Evolutionary conservation across 2,797 vertebrate species (phyloP), one percentile per base, ranked within the genome.

Genomic region (Catostomus latipinnis): DNA sequence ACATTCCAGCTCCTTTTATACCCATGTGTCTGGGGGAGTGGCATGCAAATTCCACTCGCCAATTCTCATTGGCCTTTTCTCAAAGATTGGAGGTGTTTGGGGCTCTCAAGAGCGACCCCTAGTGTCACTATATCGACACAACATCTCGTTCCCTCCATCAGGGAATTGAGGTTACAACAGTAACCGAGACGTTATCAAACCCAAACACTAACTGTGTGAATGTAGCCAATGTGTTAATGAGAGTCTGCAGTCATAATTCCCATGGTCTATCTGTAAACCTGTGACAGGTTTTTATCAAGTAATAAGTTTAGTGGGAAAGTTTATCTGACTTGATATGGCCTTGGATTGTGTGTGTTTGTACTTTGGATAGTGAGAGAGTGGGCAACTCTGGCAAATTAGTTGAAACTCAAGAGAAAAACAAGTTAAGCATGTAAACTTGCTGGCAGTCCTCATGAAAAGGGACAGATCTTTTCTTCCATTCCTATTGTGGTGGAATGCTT

Each of bases 351-450:
- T 56, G 74, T 71, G 61, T 82, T 80, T 81, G 71, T 78, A 78
- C 71, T 78, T 84, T 86, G 54, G 57, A 57, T 66, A 70, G 71
- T 66, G 82, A 72, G 77, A 84, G 80, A 84, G 80, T 63, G 71
- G 76, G 76, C 76, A 78, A 78, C 77, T 65, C 70, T 73, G 70
- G 22, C 74, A 69, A 82, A 83, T 84, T 76, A 78, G 61, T 68
- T 48, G 52, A 83, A 76, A 70, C 78, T 66, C 78, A 61, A 73
- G 85, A 79, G 82, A 78, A 70, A 83, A 86, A 74, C 69, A 53
- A 82, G 77, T 61, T 45, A 56, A 84, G 72, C 74, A 60, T 74
- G 73, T 71, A 83, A 82, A 84, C 83, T 84, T 71, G 50, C 77
- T 80, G 77, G 58, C 77, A 73, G 70, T 52, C 6, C 61, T 63